phyloP scores from a whole-genome alignment of 2,113 vertebrate genomes.

The Dipodomys stephensi region DNA sequence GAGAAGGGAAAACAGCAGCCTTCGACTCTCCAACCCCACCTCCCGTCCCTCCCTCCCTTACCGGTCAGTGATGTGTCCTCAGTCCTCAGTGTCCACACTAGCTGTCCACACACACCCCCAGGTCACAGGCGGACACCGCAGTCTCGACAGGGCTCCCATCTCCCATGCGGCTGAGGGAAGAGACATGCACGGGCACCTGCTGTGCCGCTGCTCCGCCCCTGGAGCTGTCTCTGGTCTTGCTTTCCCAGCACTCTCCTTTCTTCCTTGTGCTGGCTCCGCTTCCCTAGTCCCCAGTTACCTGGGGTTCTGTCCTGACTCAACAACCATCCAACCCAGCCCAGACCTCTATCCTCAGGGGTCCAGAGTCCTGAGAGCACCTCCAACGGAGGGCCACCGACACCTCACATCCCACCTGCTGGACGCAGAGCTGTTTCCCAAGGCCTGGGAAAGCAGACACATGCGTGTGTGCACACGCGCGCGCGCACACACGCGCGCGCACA shows the following conservation, averaged over 20 bases:
- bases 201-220: background rate
- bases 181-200: no score
- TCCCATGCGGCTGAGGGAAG: background rate
- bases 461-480: no score
- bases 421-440: background rate
- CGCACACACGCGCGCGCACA: accelerated
- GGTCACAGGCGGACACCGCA: background rate
- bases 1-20: background rate
- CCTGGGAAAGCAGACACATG: no score
- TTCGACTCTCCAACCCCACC: background rate
- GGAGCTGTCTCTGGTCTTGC: background rate
- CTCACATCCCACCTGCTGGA: background rate
- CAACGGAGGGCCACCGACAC: background rate
- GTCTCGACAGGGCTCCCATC: no score
- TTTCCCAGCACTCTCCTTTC: background rate
- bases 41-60: background rate
- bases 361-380: background rate
- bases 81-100: accelerated
- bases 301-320: background rate
- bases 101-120: background rate
- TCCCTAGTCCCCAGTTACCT: background rate
- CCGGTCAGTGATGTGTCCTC: background rate
- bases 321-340: background rate
- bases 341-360: background rate
- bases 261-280: background rate